Percentiles rank a stretch among this genome's conserved stretches.
phyloP scores from a whole-genome alignment of 2,888 invertebrate genomes.

The Drosophila helvetica region DNA sequence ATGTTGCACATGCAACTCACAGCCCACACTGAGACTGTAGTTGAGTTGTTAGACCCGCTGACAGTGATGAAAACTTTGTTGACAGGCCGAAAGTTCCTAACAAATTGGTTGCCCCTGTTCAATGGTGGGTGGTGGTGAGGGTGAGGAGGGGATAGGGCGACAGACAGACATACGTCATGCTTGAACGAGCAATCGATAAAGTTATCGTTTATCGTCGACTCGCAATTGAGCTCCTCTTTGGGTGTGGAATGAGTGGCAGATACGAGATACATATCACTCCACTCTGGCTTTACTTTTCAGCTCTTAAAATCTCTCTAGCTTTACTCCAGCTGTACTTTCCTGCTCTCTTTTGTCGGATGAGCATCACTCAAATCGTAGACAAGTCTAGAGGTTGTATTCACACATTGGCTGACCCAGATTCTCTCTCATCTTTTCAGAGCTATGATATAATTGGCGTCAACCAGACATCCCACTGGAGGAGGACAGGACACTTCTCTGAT shows the following conservation, averaged over 20 bases:
- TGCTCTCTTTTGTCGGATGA: too few relatives aligned
- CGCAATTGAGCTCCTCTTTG: neutral
- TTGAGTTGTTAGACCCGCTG: slow-evolving; percentile 70
- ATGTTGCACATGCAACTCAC: slow-evolving; percentile 67
- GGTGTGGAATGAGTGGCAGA: neutral
- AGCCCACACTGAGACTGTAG: slow-evolving; percentile 39
- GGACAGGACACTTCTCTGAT: slow-evolving; percentile 38
- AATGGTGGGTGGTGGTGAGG: neutral
- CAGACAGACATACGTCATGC: neutral
- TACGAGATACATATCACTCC: too few relatives aligned
- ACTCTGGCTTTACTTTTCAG: too few relatives aligned
- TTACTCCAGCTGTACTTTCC: too few relatives aligned
- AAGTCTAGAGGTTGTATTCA: slow-evolving; percentile 1
- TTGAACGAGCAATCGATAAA: slow-evolving; percentile 25
- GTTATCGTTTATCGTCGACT: slow-evolving; percentile 13
- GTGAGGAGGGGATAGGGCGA: slow-evolving; percentile 17
- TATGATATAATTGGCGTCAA: slow-evolving; percentile 53
- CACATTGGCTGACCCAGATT: slow-evolving; percentile 17
- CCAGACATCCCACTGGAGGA: slow-evolving; percentile 38
- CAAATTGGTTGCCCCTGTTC: slow-evolving; percentile 8
- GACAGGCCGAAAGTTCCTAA: slow-evolving; percentile 56
- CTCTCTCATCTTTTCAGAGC: slow-evolving; percentile 49
- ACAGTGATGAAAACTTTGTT: slow-evolving; percentile 75
- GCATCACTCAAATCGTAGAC: slow-evolving; percentile 6
- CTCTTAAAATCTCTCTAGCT: too few relatives aligned